phyloP scores from a whole-genome alignment of 2,113 vertebrate species.

The Tapirus terrestris region DNA sequence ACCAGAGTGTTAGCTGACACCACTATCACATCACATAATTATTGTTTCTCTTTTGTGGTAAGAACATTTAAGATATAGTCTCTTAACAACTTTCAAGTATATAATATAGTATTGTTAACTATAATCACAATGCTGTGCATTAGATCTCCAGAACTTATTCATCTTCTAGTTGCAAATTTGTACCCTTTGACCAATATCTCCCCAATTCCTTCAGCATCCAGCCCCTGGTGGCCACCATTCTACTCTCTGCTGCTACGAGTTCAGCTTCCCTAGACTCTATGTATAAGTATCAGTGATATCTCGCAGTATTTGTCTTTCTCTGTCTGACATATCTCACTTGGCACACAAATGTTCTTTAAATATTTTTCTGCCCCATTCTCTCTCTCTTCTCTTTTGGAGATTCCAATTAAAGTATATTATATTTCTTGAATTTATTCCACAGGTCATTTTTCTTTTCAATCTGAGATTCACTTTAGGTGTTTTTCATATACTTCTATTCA shows the following conservation, averaged over 20 bases:
- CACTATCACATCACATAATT: background rate
- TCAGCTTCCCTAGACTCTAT: background rate
- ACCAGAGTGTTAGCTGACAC: background rate
- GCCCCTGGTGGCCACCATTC: background rate
- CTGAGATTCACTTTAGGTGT: background rate
- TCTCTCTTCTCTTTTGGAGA: background rate
- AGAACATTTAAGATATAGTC: background rate
- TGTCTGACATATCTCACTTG: background rate
- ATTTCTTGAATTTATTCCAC: background rate
- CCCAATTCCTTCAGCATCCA: background rate
- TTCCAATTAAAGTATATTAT: background rate
- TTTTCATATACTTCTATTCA: background rate
- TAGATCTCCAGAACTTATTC: background rate
- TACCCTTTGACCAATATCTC: background rate
- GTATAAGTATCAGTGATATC: background rate
- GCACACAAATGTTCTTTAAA: background rate
- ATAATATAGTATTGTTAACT: background rate
- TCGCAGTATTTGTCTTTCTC: background rate
- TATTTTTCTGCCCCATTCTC: background rate
- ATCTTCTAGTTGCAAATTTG: background rate
- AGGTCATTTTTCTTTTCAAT: background rate
- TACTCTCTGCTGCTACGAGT: background rate
- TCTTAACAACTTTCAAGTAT: background rate
- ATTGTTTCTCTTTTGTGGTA: background rate
- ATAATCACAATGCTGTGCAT: background rate